A percentile compares a stretch with the other conserved stretches of the same genome.
These are phyloP conservation scores for Vanessa tameamea DNA, from an alignment of 1,140 invertebrate genomes.

Conservation along the genomic window DNA sequence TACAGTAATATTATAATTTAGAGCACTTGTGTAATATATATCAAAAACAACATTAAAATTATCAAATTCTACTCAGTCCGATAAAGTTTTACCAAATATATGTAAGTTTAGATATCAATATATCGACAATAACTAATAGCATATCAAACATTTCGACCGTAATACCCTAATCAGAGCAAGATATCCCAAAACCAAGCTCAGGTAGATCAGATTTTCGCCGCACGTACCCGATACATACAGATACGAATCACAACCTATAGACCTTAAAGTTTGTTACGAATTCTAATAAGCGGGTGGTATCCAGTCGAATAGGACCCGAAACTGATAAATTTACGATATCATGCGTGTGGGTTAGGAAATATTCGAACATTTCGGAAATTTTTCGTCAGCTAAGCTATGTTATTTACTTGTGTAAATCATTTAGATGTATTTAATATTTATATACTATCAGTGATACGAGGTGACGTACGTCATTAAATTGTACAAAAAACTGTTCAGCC, in stretches of 20 bases:
- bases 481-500: no score
- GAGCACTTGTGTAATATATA: no score
- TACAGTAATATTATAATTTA: no score
- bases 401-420: neutral
- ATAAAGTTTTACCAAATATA: no score
- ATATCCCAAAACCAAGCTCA: conserved; percentile 32
- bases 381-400: neutral
- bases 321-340: conserved; percentile 30
- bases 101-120: no score
- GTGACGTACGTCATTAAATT: no score
- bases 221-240: conserved; percentile 52
- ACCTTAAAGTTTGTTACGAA: conserved; percentile 70
- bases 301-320: conserved; percentile 22
- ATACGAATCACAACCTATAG: conserved; percentile 62
- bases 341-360: neutral
- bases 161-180: neutral
- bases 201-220: conserved; percentile 52
- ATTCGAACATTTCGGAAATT: neutral
- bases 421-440: no score
- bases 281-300: conserved; percentile 64
- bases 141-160: neutral
- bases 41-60: no score
- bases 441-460: no score
- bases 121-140: neutral
- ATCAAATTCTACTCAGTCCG: no score